Conservation (phyloP, 2,888 invertebrate genomes). For the Conistra vaccinii region DNA sequence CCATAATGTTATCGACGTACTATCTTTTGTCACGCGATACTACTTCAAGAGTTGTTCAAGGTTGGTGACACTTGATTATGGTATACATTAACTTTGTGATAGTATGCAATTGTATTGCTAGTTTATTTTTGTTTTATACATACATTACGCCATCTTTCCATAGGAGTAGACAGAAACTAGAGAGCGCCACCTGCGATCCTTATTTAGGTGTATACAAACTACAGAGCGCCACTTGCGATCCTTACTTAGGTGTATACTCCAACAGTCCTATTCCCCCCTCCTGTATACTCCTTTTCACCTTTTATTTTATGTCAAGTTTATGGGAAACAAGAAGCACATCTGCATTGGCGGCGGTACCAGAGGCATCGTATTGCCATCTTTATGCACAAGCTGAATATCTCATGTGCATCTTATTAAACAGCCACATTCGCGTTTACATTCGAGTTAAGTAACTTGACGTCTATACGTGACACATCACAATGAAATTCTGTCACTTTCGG, state of each 20-base stretch:
- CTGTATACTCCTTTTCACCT: no score
- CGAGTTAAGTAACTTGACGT: background rate
- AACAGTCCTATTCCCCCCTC: no score
- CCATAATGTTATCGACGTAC: conserved; percentile 35
- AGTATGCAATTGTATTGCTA: background rate
- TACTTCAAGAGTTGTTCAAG: conserved; percentile 51
- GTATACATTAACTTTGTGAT: background rate
- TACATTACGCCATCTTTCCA: no score
- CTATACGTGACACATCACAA: background rate
- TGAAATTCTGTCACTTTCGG: background rate
- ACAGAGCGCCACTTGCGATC: no score
- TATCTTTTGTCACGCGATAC: conserved; percentile 57
- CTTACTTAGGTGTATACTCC: no score
- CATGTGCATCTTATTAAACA: background rate
- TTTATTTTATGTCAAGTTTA: no score
- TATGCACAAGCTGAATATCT: background rate
- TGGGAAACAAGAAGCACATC: no score
- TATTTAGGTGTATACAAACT: no score
- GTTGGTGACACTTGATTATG: conserved; percentile 14
- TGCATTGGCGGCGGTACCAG: background rate
- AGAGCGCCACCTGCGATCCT: no score
- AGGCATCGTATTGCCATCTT: background rate
- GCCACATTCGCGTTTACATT: background rate
- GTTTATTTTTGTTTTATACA: background rate
- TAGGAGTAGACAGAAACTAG: no score